Conservation (phyloP, 2,888 invertebrate species). For the Suillia variegata region DNA sequence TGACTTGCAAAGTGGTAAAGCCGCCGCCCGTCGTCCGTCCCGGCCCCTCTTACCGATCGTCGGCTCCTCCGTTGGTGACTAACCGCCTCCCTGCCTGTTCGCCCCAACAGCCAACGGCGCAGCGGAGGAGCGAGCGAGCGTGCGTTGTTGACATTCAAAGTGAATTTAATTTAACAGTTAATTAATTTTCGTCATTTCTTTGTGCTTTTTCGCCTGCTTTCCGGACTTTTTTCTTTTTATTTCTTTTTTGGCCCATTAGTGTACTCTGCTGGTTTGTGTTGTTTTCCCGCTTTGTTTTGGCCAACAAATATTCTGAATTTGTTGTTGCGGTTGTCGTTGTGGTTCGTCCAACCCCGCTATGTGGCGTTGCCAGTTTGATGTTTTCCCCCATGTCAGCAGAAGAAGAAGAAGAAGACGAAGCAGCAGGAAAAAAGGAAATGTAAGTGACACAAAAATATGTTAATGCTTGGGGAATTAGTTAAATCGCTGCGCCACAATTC, state of each 20-base stretch:
- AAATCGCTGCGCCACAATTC: conserved; percentile 17
- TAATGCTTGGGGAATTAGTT: conserved; percentile 19
- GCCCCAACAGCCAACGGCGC: too few species aligned
- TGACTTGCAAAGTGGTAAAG: conserved; percentile 14
- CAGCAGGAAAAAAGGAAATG: neutral
- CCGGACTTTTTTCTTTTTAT: neutral
- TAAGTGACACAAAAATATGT: conserved; percentile 9
- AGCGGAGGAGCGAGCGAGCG: conserved; percentile 26
- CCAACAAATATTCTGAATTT: conserved; percentile 5
- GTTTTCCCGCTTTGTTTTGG: neutral
- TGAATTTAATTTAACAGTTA: conserved; percentile 50
- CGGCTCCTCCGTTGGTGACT: too few species aligned
- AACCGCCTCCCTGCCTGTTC: too few species aligned
- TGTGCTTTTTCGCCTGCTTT: conserved; percentile 7
- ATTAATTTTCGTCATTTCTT: conserved; percentile 43
- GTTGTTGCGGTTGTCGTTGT: conserved; percentile 4
- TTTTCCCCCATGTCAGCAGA: neutral
- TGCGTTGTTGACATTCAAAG: conserved; percentile 24
- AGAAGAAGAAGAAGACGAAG: too few species aligned
- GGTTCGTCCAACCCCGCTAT: neutral
- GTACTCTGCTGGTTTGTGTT: neutral
- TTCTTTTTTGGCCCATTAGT: neutral
- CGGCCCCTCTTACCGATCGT: neutral
- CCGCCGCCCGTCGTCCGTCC: neutral
- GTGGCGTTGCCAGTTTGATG: neutral